A percentile compares a stretch with the other conserved stretches of the same genome.
phyloP scores from a whole-genome alignment of 2,113 vertebrate species.

The Pristiophorus japonicus region DNA sequence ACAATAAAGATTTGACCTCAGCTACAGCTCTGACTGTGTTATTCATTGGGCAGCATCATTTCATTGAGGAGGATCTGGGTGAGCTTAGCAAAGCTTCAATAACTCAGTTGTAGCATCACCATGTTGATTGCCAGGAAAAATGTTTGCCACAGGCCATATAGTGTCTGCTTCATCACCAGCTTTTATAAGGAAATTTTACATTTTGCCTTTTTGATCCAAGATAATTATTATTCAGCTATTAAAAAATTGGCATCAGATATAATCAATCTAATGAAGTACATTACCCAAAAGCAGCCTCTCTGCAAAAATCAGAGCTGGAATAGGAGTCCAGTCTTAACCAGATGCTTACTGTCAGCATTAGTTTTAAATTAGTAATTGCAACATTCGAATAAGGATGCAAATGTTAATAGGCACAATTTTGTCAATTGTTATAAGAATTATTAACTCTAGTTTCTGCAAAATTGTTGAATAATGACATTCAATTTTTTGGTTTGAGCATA shows the following conservation, averaged over 20 bases:
- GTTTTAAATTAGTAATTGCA: background rate
- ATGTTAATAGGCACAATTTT: background rate
- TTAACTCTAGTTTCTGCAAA: background rate
- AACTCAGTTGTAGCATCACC: background rate
- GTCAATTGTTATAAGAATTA: background rate
- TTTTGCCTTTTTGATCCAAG: background rate
- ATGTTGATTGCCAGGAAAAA: background rate
- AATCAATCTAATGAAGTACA: background rate
- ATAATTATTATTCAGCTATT: constrained; percentile 15
- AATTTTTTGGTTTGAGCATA: background rate
- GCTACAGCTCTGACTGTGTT: background rate
- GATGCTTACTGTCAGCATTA: background rate
- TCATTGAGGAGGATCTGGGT: background rate
- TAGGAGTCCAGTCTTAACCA: background rate
- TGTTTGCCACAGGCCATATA: background rate
- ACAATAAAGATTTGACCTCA: background rate
- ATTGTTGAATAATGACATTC: background rate
- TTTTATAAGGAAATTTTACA: background rate
- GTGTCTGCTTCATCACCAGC: background rate
- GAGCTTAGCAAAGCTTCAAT: background rate
- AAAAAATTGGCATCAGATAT: background rate
- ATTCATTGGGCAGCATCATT: background rate
- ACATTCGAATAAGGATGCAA: background rate
- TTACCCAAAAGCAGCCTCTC: background rate
- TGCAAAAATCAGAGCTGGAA: background rate